Conservation (phyloP, 2,797 vertebrate species). For the Balearica regulorum region DNA sequence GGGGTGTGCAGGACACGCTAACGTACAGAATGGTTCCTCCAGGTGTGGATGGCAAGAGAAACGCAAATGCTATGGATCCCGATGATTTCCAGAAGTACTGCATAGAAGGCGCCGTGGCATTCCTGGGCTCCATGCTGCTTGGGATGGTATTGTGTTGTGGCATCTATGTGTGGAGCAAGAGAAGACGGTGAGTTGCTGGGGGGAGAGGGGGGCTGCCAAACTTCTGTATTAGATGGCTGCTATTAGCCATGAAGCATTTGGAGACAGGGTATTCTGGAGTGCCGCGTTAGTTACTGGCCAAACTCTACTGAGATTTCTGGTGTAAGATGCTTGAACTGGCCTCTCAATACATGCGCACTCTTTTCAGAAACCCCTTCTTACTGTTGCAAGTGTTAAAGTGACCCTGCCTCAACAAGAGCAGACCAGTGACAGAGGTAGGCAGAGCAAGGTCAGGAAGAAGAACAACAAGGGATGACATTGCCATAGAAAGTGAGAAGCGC, state of each 20-base stretch:
- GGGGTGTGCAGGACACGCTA: too few relatives aligned
- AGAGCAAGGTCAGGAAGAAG: too few relatives aligned
- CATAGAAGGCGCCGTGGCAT: not conserved
- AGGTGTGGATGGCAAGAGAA: not conserved
- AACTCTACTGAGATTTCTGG: not conserved
- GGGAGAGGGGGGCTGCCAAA: not conserved
- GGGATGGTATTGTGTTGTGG: not conserved
- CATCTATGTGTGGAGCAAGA: not conserved
- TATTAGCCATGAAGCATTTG: not conserved
- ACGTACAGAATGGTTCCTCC: not conserved
- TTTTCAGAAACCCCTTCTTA: not conserved
- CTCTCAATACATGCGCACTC: not conserved
- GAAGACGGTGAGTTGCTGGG: not conserved
- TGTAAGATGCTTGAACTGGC: not conserved
- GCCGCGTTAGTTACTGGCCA: not conserved
- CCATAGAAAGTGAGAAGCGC: too few relatives aligned
- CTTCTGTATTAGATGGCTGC: not conserved
- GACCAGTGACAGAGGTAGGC: too few relatives aligned
- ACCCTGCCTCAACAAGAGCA: not conserved
- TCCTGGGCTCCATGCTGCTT: not conserved
- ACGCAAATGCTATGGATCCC: not conserved
- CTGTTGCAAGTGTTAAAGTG: not conserved
- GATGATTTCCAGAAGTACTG: not conserved
- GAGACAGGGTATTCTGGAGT: not conserved
- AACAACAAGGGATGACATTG: too few relatives aligned